phyloP scores from a whole-genome alignment of 2,113 vertebrate genomes.

The Synodontis membranacea region DNA sequence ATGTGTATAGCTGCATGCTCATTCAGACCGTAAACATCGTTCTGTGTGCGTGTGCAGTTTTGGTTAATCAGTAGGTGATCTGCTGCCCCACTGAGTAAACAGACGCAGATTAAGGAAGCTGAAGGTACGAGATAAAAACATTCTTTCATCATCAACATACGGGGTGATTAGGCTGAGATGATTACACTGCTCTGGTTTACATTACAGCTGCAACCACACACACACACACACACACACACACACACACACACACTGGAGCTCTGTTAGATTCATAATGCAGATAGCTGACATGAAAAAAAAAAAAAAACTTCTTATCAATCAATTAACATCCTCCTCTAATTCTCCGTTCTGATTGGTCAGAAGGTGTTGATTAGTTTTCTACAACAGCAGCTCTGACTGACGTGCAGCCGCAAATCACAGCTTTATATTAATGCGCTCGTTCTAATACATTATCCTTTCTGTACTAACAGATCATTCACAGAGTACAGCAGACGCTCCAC shows the following conservation, averaged over 20 bases:
- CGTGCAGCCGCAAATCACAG: background rate
- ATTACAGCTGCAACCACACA: background rate
- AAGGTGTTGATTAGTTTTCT: background rate
- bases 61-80: background rate
- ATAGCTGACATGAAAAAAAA: background rate
- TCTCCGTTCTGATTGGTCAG: background rate
- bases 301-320: background rate
- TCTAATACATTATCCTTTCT: background rate
- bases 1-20: background rate
- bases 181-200: background rate
- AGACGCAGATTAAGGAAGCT: background rate
- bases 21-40: background rate
- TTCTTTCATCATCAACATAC: constrained; percentile 8
- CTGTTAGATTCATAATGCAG: background rate
- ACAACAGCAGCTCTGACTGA: background rate
- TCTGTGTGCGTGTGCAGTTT: background rate
- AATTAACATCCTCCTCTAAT: background rate
- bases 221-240: constrained; percentile 2
- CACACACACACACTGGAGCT: background rate
- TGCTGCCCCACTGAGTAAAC: background rate
- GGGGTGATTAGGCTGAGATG: background rate
- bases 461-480: background rate
- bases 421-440: background rate
- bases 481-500: background rate
- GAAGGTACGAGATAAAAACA: constrained; percentile 14